A percentile compares a stretch with the other conserved stretches of the same genome.
Evolutionary conservation across 2,888 invertebrate species (phyloP).

Genomic region (Pterostichus niger): DNA sequence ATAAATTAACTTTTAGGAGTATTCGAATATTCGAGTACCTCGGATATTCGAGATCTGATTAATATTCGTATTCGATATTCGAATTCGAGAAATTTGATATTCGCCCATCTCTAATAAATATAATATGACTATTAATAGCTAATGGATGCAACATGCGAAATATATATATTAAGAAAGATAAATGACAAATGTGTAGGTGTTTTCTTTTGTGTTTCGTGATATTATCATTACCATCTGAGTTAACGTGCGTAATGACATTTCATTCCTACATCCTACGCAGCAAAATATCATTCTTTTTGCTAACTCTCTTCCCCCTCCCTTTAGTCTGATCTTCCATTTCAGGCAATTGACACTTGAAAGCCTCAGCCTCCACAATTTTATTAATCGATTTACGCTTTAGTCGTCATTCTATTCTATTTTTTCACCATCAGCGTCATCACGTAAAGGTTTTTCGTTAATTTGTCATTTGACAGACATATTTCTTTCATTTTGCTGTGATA

Average conservation of each 20-base stretch:
- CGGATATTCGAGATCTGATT: no score
- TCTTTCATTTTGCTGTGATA: constrained; percentile 9
- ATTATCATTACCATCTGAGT: neutral
- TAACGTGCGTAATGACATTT: constrained; percentile 27
- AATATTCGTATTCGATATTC: no score
- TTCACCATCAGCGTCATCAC: constrained; percentile 12
- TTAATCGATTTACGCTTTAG: constrained; percentile 29
- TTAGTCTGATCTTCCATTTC: constrained; percentile 13
- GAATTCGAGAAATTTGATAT: no score
- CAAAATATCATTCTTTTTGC: constrained; percentile 10
- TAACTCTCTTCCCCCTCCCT: neutral
- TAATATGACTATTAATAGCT: no score
- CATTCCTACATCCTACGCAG: neutral
- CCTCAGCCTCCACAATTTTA: neutral
- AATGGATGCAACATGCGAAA: no score
- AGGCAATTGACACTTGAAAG: constrained; percentile 36
- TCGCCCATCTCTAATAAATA: no score
- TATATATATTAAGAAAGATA: no score
- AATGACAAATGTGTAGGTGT: no score
- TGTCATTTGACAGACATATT: constrained; percentile 29
- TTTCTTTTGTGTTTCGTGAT: neutral
- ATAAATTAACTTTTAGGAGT: no score
- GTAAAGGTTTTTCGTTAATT: constrained; percentile 28
- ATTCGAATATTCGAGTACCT: no score
- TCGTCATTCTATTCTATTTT: constrained; percentile 35